Base-by-base conservation (phyloP, 2,113 vertebrate species). In the Actenoides lindsayi region DNA sequence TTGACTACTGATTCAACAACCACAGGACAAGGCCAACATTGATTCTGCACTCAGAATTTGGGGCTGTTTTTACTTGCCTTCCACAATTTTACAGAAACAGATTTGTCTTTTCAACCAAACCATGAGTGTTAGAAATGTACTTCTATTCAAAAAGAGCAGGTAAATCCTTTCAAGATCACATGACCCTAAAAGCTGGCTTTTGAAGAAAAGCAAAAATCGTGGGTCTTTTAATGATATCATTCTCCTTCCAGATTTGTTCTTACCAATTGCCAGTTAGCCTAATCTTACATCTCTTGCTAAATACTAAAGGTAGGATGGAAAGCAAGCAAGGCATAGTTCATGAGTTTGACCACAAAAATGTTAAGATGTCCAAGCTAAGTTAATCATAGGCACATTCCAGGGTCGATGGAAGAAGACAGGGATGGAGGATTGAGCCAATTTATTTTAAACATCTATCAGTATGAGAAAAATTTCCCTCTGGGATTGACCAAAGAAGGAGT, bases 131-230 rank as follows among this genome's bases (percentile, higher is more conserved):
- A 87, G 33, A 96, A 82, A 53, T 23, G 7, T 24, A n/a, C 3
- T 69, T 91, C 65, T 91, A n/a, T 31, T 82, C 79, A 9, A 84
- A 89, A 87, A 82, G n/a, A n/a, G n/a, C n/a, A n/a, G n/a, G n/a
- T n/a, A n/a, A n/a, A n/a, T n/a, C n/a, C n/a, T n/a, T n/a, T n/a
- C n/a, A n/a, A n/a, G 87, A 91, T 48, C 14, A 73, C 28, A 20
- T 8, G 6, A 85, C 23, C 12, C 35, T 14, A 74, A 81, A 83
- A 87, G 5, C 31, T 60, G 9, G 7, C 5, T 50, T 85, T 62
- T 79, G 53, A 82, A 82, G 37, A 35, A 79, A 89, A 91, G 3
- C 1, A 78, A 56, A 75, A 68, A 16, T 30, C 16, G 28, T 25
- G 1, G 1, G 3, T 54, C 16, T 73, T 93, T 71, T 28, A 65